phyloP scores from a whole-genome alignment of 1,140 invertebrate species.

The Dendroctonus ponderosae region DNA sequence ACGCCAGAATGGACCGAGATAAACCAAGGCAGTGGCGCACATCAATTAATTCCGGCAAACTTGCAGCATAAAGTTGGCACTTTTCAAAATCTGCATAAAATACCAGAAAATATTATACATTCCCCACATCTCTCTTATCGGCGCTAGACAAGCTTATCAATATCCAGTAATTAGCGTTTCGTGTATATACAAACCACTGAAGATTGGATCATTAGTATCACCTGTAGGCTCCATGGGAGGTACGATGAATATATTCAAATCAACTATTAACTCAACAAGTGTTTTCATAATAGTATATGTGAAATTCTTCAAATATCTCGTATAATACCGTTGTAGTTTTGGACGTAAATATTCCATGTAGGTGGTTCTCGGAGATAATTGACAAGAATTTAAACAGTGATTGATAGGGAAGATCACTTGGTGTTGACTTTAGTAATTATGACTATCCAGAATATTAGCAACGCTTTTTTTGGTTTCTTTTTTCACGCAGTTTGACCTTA shows the following conservation, averaged over 20 bases:
- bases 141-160: neutral
- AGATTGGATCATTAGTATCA: neutral
- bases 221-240: slow-evolving; percentile 3
- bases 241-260: neutral
- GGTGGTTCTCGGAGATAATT: too few species aligned
- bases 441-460: too few species aligned
- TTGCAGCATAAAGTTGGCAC: neutral
- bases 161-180: slow-evolving; percentile 6
- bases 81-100: slow-evolving; percentile 2
- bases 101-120: neutral
- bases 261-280: too few species aligned
- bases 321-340: too few species aligned
- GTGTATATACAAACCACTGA: slow-evolving; percentile 9
- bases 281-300: too few species aligned
- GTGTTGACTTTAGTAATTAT: too few species aligned
- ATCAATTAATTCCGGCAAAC: neutral
- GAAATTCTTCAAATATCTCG: too few species aligned
- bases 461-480: too few species aligned
- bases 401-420: too few species aligned
- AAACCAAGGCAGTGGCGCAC: slow-evolving; percentile 16
- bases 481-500: neutral
- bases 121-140: neutral
- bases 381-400: too few species aligned
- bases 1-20: slow-evolving; percentile 8
- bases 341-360: too few species aligned